A percentile compares a stretch with the other conserved stretches of the same genome.
Evolutionary conservation across 1,140 invertebrate species (phyloP).

Genomic region (Bombus confusus): DNA sequence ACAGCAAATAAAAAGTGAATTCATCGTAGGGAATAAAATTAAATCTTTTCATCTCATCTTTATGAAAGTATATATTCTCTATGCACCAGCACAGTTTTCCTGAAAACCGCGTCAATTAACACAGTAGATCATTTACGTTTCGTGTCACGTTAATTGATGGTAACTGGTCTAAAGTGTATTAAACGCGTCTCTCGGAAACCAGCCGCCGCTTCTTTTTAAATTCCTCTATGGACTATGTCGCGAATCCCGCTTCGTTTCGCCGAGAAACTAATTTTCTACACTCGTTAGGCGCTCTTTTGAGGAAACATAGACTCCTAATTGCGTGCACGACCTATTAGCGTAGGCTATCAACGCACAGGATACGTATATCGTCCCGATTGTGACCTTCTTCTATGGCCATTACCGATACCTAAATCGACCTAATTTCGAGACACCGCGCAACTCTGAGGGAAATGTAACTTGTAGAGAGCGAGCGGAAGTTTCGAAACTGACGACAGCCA

Average conservation of each 20-base stretch:
- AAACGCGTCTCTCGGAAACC: constrained; percentile 20
- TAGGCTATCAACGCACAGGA: background rate
- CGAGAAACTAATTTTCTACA: constrained; percentile 18
- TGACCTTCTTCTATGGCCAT: background rate
- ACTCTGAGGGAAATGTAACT: background rate
- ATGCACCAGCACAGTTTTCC: background rate
- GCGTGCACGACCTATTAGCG: constrained; percentile 41
- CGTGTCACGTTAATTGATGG: constrained; percentile 11
- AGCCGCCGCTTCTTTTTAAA: constrained; percentile 12
- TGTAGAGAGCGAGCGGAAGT: background rate
- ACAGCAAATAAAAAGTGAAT: background rate
- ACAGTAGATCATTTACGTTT: background rate
- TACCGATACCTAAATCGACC: constrained; percentile 24
- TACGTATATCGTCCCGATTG: constrained; percentile 11
- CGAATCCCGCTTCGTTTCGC: constrained; percentile 3
- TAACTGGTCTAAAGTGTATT: constrained; percentile 3
- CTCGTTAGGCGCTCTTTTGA: constrained; percentile 34
- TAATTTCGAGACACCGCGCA: constrained; percentile 4
- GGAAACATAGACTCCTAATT: constrained; percentile 32
- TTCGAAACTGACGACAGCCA: background rate
- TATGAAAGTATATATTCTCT: background rate
- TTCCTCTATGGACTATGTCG: constrained; percentile 7
- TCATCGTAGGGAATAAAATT: background rate
- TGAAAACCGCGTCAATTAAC: background rate
- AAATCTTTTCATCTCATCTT: too few relatives aligned